A percentile compares a stretch with the other conserved stretches of the same genome.
These are phyloP conservation scores for Ennomos erosarius DNA, from an alignment of 2,888 invertebrate genomes.

Conservation along the genomic window DNA sequence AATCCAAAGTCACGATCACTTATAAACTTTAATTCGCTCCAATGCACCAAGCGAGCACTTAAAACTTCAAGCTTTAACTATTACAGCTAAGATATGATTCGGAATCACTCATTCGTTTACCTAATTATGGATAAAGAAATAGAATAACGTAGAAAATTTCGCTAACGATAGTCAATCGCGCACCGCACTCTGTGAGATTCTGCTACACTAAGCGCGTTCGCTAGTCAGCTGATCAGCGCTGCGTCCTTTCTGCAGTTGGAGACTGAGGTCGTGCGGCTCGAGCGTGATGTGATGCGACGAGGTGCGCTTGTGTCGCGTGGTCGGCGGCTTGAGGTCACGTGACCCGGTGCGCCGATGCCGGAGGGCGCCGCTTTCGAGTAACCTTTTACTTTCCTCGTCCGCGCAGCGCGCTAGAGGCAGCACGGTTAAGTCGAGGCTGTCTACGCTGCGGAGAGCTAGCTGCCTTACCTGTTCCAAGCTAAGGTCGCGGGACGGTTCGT, in stretches of 20 bases:
- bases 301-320: conserved; percentile 73
- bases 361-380: conserved; percentile 75
- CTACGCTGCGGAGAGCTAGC: conserved; percentile 78
- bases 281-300: conserved; percentile 79
- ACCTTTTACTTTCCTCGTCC: conserved; percentile 79
- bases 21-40: conserved; percentile 35
- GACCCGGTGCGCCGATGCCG: conserved; percentile 87
- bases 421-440: conserved; percentile 73
- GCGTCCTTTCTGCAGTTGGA: conserved; percentile 73
- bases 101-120: conserved; percentile 72
- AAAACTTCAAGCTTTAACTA: conserved; percentile 59
- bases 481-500: conserved; percentile 61
- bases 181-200: conserved; percentile 45
- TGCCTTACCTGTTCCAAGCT: conserved; percentile 77
- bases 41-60: conserved; percentile 33
- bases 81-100: conserved; percentile 78
- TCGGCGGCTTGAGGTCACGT: conserved; percentile 77
- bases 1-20: conserved; percentile 21
- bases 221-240: conserved; percentile 73
- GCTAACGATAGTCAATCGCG: conserved; percentile 48
- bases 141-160: conserved; percentile 49
- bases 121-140: conserved; percentile 46
- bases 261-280: conserved; percentile 69
- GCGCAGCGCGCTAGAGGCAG: conserved; percentile 67
- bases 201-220: conserved; percentile 50